Evolutionary conservation across 2,797 vertebrate genomes (phyloP).

Genomic region (Taeniopygia guttata): DNA sequence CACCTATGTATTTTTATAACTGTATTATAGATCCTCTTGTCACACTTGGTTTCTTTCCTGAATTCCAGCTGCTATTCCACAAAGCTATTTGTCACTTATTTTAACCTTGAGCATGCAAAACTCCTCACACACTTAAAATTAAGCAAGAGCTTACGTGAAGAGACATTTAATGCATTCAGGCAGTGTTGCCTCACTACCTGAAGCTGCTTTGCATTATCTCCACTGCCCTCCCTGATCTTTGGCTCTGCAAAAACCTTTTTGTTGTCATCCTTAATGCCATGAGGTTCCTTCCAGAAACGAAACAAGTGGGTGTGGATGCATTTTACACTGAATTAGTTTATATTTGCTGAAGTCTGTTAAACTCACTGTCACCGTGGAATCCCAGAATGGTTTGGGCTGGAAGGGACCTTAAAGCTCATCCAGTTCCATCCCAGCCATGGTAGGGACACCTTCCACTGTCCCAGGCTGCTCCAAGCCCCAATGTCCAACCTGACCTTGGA

Average conservation of each 20-base stretch:
- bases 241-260: background rate
- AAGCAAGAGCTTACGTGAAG: background rate
- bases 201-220: background rate
- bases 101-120: constrained; percentile 54
- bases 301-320: background rate
- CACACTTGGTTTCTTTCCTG: constrained; percentile 23
- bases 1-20: constrained; percentile 44
- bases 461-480: background rate
- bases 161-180: background rate
- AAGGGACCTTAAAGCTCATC: accelerated
- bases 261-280: background rate
- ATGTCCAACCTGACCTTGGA: accelerated
- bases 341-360: background rate
- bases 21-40: background rate
- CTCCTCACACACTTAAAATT: background rate
- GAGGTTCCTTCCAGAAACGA: background rate
- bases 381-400: background rate
- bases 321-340: background rate
- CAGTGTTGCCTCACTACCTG: background rate
- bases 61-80: constrained; percentile 1
- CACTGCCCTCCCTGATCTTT: background rate
- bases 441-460: background rate
- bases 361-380: accelerated
- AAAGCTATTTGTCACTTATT: constrained; percentile 50
- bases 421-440: accelerated